phyloP scores from a whole-genome alignment of 2,888 invertebrate genomes.

The Palloptera scutellata region DNA sequence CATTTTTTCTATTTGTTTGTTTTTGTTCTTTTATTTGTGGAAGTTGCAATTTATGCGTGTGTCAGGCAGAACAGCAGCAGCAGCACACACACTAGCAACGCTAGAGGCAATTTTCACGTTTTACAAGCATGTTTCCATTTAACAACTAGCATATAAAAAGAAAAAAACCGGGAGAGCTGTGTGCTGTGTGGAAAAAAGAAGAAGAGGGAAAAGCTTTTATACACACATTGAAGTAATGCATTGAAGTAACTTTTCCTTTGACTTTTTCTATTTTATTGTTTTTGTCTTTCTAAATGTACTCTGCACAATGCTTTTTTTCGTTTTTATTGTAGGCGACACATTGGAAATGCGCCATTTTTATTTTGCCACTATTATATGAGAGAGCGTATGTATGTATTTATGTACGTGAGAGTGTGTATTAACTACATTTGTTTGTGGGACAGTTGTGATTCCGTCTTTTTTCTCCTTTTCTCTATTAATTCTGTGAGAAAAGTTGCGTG shows the following conservation, averaged over 20 bases:
- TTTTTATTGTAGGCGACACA: constrained; percentile 1
- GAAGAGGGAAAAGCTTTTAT: background rate
- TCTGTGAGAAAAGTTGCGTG: background rate
- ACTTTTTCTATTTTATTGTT: background rate
- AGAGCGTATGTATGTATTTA: constrained; percentile 39
- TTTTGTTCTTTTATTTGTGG: background rate
- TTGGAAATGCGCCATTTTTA: constrained; percentile 57
- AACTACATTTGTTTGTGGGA: constrained; percentile 31
- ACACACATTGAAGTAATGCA: background rate
- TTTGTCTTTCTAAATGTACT: too few relatives aligned
- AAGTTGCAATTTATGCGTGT: background rate
- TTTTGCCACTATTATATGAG: constrained; percentile 33
- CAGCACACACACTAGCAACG: background rate
- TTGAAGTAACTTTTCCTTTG: background rate
- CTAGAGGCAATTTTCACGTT: constrained; percentile 25
- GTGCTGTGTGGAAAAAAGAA: too few relatives aligned
- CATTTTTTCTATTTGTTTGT: constrained; percentile 7
- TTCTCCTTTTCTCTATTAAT: constrained; percentile 28
- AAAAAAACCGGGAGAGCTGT: too few relatives aligned
- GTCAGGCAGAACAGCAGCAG: background rate
- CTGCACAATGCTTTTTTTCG: background rate
- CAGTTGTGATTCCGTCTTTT: constrained; percentile 13
- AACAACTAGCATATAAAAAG: too few relatives aligned
- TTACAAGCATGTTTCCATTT: constrained; percentile 26
- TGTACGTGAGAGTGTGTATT: too few relatives aligned